phyloP scores from a whole-genome alignment of 1,140 invertebrate species.

The Octopus bimaculoides region DNA sequence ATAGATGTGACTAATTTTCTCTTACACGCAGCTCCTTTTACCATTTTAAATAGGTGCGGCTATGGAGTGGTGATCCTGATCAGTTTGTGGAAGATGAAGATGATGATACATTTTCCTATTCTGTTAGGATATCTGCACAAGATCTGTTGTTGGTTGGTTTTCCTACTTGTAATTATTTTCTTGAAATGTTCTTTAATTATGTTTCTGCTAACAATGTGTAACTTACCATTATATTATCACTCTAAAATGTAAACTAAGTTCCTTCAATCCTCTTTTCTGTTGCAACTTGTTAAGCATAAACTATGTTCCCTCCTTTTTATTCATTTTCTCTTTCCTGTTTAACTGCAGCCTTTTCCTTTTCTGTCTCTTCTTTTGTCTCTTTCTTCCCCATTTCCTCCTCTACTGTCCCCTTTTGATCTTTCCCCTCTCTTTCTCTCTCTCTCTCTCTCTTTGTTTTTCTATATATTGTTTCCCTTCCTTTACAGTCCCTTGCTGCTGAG shows the following conservation, averaged over 20 bases:
- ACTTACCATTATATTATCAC: too few relatives aligned
- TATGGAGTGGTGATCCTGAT: constrained; percentile 71
- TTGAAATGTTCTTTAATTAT: too few relatives aligned
- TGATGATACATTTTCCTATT: constrained; percentile 69
- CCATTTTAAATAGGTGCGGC: constrained; percentile 57
- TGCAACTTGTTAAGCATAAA: too few relatives aligned
- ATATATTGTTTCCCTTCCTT: constrained; percentile 18
- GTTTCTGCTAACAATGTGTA: too few relatives aligned
- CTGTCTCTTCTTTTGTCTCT: too few relatives aligned
- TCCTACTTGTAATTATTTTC: background rate
- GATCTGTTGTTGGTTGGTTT: constrained; percentile 66
- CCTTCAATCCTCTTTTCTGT: too few relatives aligned
- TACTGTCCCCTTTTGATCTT: background rate
- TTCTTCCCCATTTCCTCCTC: background rate
- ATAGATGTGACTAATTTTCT: too few relatives aligned
- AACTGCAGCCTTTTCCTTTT: too few relatives aligned
- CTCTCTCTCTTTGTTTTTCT: constrained; percentile 3
- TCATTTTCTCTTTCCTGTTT: too few relatives aligned
- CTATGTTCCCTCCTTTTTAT: too few relatives aligned
- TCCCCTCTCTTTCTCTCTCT: background rate
- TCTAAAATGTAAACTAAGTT: too few relatives aligned
- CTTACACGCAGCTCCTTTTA: background rate
- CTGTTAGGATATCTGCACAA: constrained; percentile 73
- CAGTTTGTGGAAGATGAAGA: constrained; percentile 79
- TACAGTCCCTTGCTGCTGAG: constrained; percentile 65